Conservation (phyloP, 2,888 invertebrate species). For the Cataglyphis altisquamis region DNA sequence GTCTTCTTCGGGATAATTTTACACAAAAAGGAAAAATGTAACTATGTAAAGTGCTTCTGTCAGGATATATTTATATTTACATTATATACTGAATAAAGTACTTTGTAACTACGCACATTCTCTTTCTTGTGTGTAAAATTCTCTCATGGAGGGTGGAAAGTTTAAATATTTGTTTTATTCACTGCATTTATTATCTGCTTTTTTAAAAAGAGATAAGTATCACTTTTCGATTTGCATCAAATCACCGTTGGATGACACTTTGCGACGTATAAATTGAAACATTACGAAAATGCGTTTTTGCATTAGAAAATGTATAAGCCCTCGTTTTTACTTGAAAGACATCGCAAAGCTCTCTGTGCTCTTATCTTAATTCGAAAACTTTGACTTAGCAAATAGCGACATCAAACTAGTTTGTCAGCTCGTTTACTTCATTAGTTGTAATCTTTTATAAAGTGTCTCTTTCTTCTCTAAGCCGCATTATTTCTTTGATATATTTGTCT, state of each 20-base stretch:
- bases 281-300: background rate
- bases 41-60: background rate
- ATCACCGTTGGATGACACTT: background rate
- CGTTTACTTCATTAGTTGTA: constrained; percentile 2
- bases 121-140: background rate
- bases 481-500: background rate
- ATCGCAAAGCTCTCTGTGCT: constrained; percentile 8
- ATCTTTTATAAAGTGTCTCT: constrained; percentile 2
- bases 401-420: constrained; percentile 7
- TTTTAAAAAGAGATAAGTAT: background rate
- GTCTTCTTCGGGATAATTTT: constrained; percentile 2
- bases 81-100: background rate
- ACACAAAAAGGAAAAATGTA: background rate
- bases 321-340: background rate
- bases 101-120: background rate
- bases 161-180: background rate
- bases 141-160: background rate
- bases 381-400: constrained; percentile 16
- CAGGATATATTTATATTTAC: background rate
- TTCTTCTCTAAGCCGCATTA: background rate
- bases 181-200: background rate
- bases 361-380: constrained; percentile 63
- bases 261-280: constrained; percentile 25
- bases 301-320: background rate
- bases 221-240: background rate